Evolutionary conservation across 2,888 invertebrate genomes (phyloP).

Genomic region (Megalurothrips usitatus): DNA sequence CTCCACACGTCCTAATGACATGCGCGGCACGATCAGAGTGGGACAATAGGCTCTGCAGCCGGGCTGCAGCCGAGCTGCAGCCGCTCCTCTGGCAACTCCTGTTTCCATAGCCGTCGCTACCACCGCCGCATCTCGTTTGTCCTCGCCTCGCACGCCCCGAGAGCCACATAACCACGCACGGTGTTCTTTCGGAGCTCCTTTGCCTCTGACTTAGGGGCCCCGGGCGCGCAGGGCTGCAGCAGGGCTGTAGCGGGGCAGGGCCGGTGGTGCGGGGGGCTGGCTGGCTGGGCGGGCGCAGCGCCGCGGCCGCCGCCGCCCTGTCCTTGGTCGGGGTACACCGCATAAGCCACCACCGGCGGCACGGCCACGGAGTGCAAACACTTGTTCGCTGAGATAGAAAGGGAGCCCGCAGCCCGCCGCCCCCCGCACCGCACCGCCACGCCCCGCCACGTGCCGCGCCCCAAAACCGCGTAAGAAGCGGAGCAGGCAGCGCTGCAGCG

Average conservation of each 20-base stretch:
- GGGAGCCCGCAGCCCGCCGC: background rate
- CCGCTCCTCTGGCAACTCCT: background rate
- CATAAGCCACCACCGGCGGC: background rate
- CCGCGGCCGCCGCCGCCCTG: background rate
- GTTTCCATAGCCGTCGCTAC: background rate
- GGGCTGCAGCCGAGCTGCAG: background rate
- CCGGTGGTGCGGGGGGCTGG: no score
- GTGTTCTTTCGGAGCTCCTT: no score
- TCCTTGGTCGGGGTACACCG: background rate
- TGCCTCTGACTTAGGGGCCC: no score
- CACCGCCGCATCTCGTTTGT: background rate
- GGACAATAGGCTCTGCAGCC: background rate
- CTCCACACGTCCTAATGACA: background rate
- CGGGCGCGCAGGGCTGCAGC: no score
- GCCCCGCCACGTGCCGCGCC: background rate
- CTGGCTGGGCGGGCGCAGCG: no score
- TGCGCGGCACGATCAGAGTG: background rate
- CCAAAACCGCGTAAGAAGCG: background rate
- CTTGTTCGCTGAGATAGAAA: background rate
- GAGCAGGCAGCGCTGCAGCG: no score
- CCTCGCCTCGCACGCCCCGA: no score
- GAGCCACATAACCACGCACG: no score
- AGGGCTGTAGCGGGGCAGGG: background rate
- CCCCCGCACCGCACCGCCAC: background rate
- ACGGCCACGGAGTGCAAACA: background rate